A percentile compares a stretch with the other conserved stretches of the same genome.
phyloP scores from a whole-genome alignment of 30 jellyfish, hydroid and myxozoan species.

The Turritopsis dohrnii region DNA sequence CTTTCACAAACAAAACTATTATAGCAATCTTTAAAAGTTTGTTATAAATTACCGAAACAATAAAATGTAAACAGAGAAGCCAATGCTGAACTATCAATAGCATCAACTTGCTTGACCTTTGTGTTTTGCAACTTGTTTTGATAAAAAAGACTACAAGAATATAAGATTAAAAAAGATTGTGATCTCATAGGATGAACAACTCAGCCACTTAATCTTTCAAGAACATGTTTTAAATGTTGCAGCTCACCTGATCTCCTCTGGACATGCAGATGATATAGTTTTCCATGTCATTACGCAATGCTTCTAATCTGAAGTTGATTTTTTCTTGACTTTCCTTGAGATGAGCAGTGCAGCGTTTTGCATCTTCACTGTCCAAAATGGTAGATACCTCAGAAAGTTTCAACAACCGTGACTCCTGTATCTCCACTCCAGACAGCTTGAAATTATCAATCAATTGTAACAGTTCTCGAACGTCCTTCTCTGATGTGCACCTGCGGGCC shows the following conservation, averaged over 20 bases:
- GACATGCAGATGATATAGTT: slow-evolving; percentile 1
- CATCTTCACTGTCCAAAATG: slow-evolving; percentile 49
- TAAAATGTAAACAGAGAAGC: neutral
- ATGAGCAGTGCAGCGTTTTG: slow-evolving; percentile 48
- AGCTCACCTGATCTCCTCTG: slow-evolving; percentile 21
- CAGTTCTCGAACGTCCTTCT: slow-evolving; percentile 51
- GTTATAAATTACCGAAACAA: neutral
- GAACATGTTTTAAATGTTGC: neutral
- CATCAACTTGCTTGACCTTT: neutral
- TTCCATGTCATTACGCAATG: slow-evolving; percentile 36
- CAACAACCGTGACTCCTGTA: slow-evolving; percentile 51
- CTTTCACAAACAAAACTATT: neutral
- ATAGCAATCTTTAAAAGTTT: neutral
- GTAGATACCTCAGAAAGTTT: slow-evolving; percentile 43
- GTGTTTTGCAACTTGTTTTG: neutral
- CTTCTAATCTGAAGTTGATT: slow-evolving; percentile 10
- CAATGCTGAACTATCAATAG: neutral
- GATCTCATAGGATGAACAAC: no score
- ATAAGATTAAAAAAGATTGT: no score
- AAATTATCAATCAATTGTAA: slow-evolving; percentile 44
- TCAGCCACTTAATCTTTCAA: no score
- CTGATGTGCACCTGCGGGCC: slow-evolving; percentile 59
- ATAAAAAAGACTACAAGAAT: neutral
- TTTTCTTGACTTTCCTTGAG: slow-evolving; percentile 53
- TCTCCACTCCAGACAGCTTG: slow-evolving; percentile 34